Conservation (phyloP, 1,140 invertebrate species). For the Coelopa frigida region DNA sequence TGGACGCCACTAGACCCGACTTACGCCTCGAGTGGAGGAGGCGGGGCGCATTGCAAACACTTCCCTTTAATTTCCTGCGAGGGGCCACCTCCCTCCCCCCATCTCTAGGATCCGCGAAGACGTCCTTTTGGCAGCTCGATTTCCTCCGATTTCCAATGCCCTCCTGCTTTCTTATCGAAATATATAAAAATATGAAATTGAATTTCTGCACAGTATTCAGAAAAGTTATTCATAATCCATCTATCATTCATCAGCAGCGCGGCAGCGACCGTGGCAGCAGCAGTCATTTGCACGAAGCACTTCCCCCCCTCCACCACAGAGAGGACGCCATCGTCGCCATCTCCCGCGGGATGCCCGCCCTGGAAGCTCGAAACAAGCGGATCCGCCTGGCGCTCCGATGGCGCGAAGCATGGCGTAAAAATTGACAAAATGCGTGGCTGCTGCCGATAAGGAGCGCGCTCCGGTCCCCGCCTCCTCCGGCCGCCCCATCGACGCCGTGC, state of each 20-base stretch:
- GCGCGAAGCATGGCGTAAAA: not conserved
- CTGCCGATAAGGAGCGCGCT: slow-evolving; percentile 11
- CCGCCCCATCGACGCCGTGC: too few relatives aligned
- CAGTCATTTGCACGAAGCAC: slow-evolving; percentile 10
- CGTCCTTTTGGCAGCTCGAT: too few relatives aligned
- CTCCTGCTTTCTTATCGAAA: too few relatives aligned
- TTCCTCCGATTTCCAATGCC: too few relatives aligned
- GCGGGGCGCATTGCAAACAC: too few relatives aligned
- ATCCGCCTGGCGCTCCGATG: not conserved
- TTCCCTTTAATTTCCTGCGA: too few relatives aligned
- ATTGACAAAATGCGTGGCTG: slow-evolving; percentile 14
- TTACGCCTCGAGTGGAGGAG: too few relatives aligned
- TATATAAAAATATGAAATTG: slow-evolving; percentile 15
- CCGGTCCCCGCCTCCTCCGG: too few relatives aligned
- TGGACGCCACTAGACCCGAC: too few relatives aligned
- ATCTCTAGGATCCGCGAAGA: too few relatives aligned
- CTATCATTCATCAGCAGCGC: slow-evolving; percentile 45
- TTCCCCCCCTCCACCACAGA: too few relatives aligned
- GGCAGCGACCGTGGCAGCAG: not conserved
- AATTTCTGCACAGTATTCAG: slow-evolving; percentile 44
- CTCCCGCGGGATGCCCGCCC: not conserved
- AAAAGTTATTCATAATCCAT: slow-evolving; percentile 45
- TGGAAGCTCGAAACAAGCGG: not conserved
- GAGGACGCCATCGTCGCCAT: not conserved
- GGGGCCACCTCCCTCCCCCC: too few relatives aligned